Conservation (phyloP, 2,113 vertebrate species). For the Xyrauchen texanus region DNA sequence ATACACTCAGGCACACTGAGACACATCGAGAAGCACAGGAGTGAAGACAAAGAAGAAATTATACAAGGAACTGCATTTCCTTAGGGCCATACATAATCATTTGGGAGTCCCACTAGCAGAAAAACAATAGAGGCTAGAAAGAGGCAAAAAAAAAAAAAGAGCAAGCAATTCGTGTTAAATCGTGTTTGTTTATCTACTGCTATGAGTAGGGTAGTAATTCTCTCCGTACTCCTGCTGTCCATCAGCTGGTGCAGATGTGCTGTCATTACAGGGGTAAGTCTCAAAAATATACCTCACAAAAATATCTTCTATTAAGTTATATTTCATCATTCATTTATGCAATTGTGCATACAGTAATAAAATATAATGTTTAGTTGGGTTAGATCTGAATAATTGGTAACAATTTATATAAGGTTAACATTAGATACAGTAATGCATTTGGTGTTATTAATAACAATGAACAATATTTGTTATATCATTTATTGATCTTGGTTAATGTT, state of each 20-base stretch:
- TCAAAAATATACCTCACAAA: not conserved
- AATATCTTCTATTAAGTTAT: not conserved
- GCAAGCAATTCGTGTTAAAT: not conserved
- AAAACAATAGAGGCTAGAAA: not conserved
- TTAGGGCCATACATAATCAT: constrained; percentile 14
- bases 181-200: constrained; percentile 55
- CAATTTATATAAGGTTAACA: no score
- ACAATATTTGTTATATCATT: no score
- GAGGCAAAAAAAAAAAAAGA: no score
- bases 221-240: constrained; percentile 71
- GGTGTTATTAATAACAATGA: no score
- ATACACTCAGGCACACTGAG: not conserved
- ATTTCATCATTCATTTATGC: not conserved
- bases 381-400: not conserved
- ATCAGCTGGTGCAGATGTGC: constrained; percentile 71
- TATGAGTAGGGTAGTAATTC: constrained; percentile 70
- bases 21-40: constrained; percentile 13
- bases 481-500: no score
- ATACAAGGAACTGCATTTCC: constrained; percentile 26
- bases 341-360: not conserved
- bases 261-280: constrained; percentile 81
- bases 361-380: not conserved
- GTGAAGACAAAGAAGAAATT: constrained; percentile 29
- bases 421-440: no score
- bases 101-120: not conserved